phyloP scores from a whole-genome alignment of 2,888 invertebrate genomes.

The Cartodere bifasciata region DNA sequence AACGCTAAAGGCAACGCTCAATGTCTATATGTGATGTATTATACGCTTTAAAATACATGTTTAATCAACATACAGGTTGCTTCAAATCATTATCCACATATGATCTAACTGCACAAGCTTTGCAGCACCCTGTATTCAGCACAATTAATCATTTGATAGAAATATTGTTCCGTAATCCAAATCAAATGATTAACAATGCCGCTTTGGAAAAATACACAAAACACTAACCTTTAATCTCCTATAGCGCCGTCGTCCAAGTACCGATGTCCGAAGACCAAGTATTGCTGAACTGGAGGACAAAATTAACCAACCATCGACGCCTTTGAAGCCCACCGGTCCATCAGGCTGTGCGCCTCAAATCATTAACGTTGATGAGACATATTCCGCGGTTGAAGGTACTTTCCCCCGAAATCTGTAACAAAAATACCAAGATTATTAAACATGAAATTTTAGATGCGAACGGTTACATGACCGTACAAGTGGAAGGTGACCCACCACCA shows the following conservation, averaged over 20 bases:
- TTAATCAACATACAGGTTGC: too few relatives aligned
- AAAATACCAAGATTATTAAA: not conserved
- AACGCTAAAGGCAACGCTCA: too few relatives aligned
- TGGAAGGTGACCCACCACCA: constrained; percentile 90
- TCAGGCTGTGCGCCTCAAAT: constrained; percentile 73
- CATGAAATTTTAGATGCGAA: constrained; percentile 57
- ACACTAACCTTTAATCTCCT: too few relatives aligned
- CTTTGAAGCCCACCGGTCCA: constrained; percentile 66
- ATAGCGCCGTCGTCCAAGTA: constrained; percentile 74
- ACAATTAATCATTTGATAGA: constrained; percentile 8
- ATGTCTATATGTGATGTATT: too few relatives aligned
- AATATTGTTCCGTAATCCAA: constrained; percentile 7
- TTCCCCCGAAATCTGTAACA: not conserved
- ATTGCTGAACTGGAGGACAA: constrained; percentile 81
- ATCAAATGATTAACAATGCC: constrained; percentile 4
- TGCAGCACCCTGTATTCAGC: too few relatives aligned
- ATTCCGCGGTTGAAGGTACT: constrained; percentile 91
- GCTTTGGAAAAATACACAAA: constrained; percentile 6
- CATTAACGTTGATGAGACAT: constrained; percentile 87
- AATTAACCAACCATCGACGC: constrained; percentile 84
- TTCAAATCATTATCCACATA: too few relatives aligned
- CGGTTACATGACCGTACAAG: constrained; percentile 83
- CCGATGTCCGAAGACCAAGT: constrained; percentile 82
- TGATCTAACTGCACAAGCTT: not conserved
- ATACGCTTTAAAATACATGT: too few relatives aligned